Base-by-base conservation (phyloP, 1,140 invertebrate species). In the Venustaconcha ellipsiformis region DNA sequence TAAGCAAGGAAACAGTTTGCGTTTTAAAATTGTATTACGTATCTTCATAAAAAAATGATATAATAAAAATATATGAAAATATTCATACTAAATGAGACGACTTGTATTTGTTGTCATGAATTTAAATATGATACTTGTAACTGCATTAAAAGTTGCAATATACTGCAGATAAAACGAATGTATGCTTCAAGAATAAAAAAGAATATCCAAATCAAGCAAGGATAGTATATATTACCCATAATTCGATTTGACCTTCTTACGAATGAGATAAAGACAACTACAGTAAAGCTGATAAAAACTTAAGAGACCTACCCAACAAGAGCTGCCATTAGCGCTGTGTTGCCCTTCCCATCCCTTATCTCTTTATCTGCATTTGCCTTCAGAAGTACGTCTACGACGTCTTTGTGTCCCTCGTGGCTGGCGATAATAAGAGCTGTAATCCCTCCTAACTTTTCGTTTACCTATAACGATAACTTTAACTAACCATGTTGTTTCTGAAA, bases 401-500 rank as follows among this genome's bases (percentile, higher is more conserved):
- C 66, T 14, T 67, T 68, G 66, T 83, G 72, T 14, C 84, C 84
- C 18, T 78, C 74, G 57, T 83, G 80, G 57, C 76, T 72, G 3
- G 83, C 80, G 13, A 82, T 57, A 37, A 82, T 82, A 23, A 85
- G 69, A 37, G 82, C 75, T 18, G 80, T 83, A 14, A 81, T 58
- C 4, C 67, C 68, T 71, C 81, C 76, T 57, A 68, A 75, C 23
- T 56, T 70, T 20, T 67, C 57, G 37, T 82, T 74, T 17, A 82
- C 78, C 81, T 82, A 12, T 55, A 69, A 69, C 14, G 17, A 58
- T 66, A 67, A 66, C 17, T 20, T 20, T 30, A 71, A 18, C 20
- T 60, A 59, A 62, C 57, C 55, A 62, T 62, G 48, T 18, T 18
- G 23, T 37, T 23, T 71, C 30, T 18, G 59, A 62, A 15, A 48